Base-by-base conservation (phyloP, 2,888 invertebrate species). In the Cabera pusaria region DNA sequence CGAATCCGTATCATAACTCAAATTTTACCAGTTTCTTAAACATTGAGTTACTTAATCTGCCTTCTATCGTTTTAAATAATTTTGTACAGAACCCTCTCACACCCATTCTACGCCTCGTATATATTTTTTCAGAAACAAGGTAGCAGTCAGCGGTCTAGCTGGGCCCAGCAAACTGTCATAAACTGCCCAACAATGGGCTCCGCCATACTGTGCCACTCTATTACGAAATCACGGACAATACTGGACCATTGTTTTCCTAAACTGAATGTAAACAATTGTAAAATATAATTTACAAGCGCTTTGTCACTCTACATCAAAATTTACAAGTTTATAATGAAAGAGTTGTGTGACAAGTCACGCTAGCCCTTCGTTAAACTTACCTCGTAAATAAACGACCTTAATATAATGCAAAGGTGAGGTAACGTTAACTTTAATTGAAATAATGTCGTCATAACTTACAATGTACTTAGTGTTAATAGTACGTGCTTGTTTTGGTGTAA, bases 221-320 rank as follows among this genome's bases (percentile, higher is more conserved):
- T 27, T 32, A 41, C 43, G 25, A 31, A 34, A 39, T 27, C 14
- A 11, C 7, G 14, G 22, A 62, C 61, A 62, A 65, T 42, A 26
- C 27, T 6, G 22, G 0, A 11, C 10, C 61, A 49, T 71, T 77
- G 77, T 80, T 56, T 54, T 49, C 45, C 53, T 55, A 67, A 62
- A 52, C 52, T 45, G 39, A 61, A 68, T 61, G 67, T 79, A 79
- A 83, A 82, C 79, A 82, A 81, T 75, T 78, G 75, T 81, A 75
- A 83, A 81, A 69, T 66, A 60, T 69, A 63, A 77, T 77, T 78
- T 73, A 75, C 52, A 44, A 32, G 27, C 8, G 7, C 8, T 32
- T 36, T 27, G 32, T 38, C 7, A 31, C 6, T 31, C 33, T 31
- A 34, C 20, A 12, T 14, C 8, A 19, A 34, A 25, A 41, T 43